Conservation (phyloP, 2,888 invertebrate species). For the Melitaea athalia region DNA sequence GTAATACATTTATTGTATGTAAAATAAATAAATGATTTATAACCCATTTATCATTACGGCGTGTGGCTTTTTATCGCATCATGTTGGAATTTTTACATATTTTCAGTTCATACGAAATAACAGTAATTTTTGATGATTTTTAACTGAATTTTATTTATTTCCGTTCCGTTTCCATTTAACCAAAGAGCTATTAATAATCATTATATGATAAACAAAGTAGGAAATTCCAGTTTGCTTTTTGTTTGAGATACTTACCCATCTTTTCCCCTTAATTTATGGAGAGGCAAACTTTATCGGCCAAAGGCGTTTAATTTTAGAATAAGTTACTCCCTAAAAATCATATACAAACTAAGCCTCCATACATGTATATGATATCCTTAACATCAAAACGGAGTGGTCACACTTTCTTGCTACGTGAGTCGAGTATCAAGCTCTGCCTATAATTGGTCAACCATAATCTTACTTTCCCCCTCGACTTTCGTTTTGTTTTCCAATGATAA, state of each 20-base stretch:
- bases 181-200: no score
- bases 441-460: constrained; percentile 38
- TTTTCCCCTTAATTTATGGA: no score
- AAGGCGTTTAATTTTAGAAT: no score
- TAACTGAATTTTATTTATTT: no score
- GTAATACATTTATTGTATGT: not conserved
- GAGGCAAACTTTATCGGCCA: no score
- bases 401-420: constrained; percentile 37
- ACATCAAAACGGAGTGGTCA: constrained; percentile 20
- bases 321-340: no score
- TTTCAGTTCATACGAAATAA: no score
- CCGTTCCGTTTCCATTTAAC: no score
- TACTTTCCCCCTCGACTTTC: constrained; percentile 39
- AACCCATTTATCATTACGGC: not conserved
- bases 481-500: constrained; percentile 38
- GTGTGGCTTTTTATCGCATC: not conserved
- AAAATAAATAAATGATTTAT: not conserved
- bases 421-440: constrained; percentile 28
- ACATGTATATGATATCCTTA: constrained; percentile 20
- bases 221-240: no score
- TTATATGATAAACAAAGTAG: no score
- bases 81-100: not conserved
- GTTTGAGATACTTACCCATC: no score
- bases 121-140: no score
- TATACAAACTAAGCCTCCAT: not conserved